These are phyloP conservation scores for Tarsius wallacei DNA, from an alignment of 2,797 vertebrate genomes.

Conservation along the genomic window DNA sequence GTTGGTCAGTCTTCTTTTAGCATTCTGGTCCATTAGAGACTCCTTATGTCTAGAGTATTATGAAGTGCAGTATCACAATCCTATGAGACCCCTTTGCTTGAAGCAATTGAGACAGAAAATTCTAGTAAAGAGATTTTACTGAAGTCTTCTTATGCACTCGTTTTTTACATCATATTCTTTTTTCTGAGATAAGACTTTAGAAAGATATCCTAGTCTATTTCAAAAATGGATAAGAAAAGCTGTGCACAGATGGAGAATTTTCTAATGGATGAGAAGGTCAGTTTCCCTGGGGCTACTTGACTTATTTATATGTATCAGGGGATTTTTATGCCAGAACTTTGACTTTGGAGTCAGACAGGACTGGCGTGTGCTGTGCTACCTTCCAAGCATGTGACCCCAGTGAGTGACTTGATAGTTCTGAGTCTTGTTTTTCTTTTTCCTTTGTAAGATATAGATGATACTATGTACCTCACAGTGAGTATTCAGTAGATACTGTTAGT, in stretches of 20 bases:
- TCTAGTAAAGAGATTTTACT: constrained; percentile 47
- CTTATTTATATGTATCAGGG: not conserved
- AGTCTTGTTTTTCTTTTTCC: not conserved
- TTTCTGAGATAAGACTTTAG: not conserved
- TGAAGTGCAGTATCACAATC: not conserved
- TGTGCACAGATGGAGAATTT: not conserved
- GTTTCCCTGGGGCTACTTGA: not conserved
- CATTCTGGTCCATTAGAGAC: constrained; percentile 33
- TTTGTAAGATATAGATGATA: not conserved
- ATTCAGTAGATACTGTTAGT: not conserved
- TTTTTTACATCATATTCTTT: not conserved
- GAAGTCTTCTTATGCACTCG: not conserved
- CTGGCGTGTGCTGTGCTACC: not conserved
- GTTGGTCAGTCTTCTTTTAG: not conserved
- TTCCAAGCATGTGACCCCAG: not conserved
- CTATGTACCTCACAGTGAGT: not conserved
- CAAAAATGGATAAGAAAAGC: not conserved
- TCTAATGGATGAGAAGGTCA: not conserved
- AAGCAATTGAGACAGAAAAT: not conserved
- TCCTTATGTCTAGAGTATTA: constrained; percentile 18
- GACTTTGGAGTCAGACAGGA: not conserved
- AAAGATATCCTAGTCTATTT: not conserved
- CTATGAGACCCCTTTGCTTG: not conserved
- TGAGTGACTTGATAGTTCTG: not conserved
- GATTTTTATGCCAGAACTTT: not conserved